Percentiles rank a stretch among this genome's conserved stretches.
Conservation (phyloP, 1,140 invertebrate genomes). For the Oscheius sp. region DNA sequence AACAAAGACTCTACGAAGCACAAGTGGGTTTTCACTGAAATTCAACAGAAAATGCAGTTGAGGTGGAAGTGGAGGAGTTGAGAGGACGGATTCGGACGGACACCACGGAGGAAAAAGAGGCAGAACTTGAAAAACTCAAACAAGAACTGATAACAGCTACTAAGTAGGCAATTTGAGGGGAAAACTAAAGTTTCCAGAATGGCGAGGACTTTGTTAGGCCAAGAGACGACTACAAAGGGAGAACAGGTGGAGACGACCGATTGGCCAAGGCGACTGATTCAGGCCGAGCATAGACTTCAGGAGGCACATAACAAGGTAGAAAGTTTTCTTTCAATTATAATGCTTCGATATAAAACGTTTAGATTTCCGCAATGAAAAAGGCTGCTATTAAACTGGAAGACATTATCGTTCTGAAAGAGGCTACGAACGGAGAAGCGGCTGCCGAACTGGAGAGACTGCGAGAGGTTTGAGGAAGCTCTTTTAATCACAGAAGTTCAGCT, state of each 20-base stretch:
- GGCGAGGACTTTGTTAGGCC: constrained; percentile 51
- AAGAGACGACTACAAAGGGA: constrained; percentile 3
- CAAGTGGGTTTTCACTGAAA: neutral
- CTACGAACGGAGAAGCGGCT: constrained; percentile 30
- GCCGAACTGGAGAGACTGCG: constrained; percentile 33
- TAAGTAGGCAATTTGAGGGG: constrained; percentile 21
- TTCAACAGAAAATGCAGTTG: constrained; percentile 11
- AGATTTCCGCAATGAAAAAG: neutral
- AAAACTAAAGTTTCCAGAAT: constrained; percentile 12
- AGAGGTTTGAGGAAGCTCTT: constrained; percentile 34
- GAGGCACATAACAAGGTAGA: constrained; percentile 2
- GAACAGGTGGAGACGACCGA: neutral
- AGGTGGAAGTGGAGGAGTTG: constrained; percentile 38
- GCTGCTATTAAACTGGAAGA: constrained; percentile 8
- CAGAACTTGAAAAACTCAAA: constrained; percentile 50
- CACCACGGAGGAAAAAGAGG: constrained; percentile 48
- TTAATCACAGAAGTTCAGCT: constrained; percentile 21
- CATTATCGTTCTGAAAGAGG: constrained; percentile 9
- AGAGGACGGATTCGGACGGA: constrained; percentile 24
- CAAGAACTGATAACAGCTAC: constrained; percentile 52
- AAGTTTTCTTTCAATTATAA: neutral
- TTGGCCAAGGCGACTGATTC: constrained; percentile 3
- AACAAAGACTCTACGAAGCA: neutral
- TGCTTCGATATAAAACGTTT: neutral
- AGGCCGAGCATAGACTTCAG: constrained; percentile 8